Evolutionary conservation across 2,113 vertebrate genomes (phyloP).

Genomic region (Athene noctua): DNA sequence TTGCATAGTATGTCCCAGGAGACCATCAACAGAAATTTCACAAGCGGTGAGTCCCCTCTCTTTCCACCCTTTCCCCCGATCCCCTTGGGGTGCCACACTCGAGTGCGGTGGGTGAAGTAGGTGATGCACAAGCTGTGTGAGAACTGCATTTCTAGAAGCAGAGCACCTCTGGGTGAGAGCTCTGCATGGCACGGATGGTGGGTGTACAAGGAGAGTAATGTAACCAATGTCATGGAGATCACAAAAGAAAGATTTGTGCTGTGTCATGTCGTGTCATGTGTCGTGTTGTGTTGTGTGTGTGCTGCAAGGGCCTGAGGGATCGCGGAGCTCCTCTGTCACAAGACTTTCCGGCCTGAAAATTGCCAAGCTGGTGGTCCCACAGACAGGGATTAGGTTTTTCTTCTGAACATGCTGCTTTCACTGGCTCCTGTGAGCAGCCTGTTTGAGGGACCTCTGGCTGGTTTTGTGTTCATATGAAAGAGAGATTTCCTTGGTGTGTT

Average conservation of each 20-base stretch:
- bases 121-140: background rate
- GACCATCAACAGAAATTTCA: constrained; percentile 83
- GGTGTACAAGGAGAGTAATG: background rate
- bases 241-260: background rate
- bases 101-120: background rate
- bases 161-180: background rate
- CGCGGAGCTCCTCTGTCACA: background rate
- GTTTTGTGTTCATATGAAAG: background rate
- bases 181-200: background rate
- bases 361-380: background rate
- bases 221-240: background rate
- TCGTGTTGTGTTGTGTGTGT: background rate
- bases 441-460: background rate
- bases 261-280: background rate
- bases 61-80: background rate
- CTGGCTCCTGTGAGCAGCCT: background rate
- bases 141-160: background rate
- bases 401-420: background rate
- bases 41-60: constrained; percentile 78
- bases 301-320: background rate
- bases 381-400: background rate
- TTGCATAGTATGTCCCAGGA: constrained; percentile 88
- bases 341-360: background rate
- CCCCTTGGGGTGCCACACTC: background rate
- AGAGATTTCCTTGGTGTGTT: constrained; percentile 27